These are phyloP conservation scores for Drosophila tani DNA, from an alignment of 1,140 invertebrate genomes.

Conservation along the genomic window DNA sequence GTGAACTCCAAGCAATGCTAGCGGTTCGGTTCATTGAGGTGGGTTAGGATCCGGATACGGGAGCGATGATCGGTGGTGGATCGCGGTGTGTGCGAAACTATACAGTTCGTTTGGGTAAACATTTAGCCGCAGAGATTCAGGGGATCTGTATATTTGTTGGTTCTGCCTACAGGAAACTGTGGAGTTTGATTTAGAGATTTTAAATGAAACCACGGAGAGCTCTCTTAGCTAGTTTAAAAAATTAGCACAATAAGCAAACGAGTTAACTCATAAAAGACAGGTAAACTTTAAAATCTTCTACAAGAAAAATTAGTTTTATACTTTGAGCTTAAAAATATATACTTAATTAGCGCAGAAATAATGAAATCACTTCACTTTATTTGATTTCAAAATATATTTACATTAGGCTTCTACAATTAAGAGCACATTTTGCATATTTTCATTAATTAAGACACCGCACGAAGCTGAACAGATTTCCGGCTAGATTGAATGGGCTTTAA, in stretches of 20 bases:
- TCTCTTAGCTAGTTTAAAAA: neutral
- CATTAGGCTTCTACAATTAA: too few species aligned
- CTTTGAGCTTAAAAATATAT: too few species aligned
- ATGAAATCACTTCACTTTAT: neutral
- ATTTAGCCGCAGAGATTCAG: neutral
- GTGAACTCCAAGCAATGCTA: conserved; percentile 51
- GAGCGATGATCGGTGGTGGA: conserved; percentile 3
- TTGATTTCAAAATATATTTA: neutral
- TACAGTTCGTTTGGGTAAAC: conserved; percentile 14
- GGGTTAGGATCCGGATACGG: conserved; percentile 20
- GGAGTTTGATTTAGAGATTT: neutral
- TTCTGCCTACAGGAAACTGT: neutral
- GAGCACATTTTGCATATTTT: neutral
- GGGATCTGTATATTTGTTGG: neutral
- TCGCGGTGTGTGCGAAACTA: neutral
- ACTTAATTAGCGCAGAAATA: too few species aligned
- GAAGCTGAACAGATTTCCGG: conserved; percentile 4
- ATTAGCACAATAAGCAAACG: too few species aligned
- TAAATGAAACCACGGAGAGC: neutral
- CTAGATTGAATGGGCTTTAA: conserved; percentile 20
- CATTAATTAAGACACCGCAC: conserved; percentile 14
- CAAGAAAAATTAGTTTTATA: too few species aligned
- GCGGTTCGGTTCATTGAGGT: conserved; percentile 25
- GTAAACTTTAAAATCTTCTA: too few species aligned
- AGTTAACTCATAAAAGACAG: too few species aligned